Evolutionary conservation across 2,113 vertebrate species (phyloP).

Genomic region (Conger conger): DNA sequence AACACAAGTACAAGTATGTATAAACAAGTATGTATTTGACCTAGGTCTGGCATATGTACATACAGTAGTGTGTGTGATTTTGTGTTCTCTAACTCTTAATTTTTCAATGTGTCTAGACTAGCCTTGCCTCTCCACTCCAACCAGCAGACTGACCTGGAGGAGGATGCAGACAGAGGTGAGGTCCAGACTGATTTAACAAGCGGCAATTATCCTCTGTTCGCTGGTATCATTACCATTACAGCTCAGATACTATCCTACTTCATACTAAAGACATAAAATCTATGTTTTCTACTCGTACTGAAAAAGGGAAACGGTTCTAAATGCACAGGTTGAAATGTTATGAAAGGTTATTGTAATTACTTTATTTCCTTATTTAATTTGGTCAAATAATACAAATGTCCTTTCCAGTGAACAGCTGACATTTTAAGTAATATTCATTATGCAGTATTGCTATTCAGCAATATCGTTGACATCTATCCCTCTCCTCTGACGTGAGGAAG

Average conservation of each 20-base stretch:
- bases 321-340: no score
- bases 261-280: no score
- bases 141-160: constrained; percentile 3
- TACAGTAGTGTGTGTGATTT: no score
- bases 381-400: constrained; percentile 24
- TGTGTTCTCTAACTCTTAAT: background rate
- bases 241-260: background rate
- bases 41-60: background rate
- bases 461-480: background rate
- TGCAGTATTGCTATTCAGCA: no score
- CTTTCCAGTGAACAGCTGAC: background rate
- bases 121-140: background rate
- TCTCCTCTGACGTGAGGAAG: constrained; percentile 27
- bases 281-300: background rate
- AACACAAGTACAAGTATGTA: background rate
- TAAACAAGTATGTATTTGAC: background rate
- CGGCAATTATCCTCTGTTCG: background rate
- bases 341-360: no score
- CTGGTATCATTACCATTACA: background rate
- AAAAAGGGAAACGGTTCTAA: no score
- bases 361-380: no score
- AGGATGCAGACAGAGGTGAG: constrained; percentile 4
- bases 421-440: no score
- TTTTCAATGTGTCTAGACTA: background rate
- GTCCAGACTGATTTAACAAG: background rate